phyloP scores from a whole-genome alignment of 2,797 vertebrate species.

The Australoheros facetus region DNA sequence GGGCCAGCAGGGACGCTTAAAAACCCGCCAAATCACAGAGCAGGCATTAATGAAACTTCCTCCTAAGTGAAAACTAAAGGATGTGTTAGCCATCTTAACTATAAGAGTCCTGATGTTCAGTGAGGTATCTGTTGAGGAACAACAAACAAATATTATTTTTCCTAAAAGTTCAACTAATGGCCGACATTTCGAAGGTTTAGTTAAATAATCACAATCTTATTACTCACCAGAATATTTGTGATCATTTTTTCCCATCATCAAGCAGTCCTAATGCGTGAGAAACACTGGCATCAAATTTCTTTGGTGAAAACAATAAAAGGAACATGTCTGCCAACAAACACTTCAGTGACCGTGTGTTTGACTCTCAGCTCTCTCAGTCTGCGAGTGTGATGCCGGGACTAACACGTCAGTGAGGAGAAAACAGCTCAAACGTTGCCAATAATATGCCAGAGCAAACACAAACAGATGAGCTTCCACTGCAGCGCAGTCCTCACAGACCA shows the following conservation, averaged over 20 bases:
- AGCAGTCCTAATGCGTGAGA: background rate
- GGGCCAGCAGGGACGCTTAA: conserved; percentile 1
- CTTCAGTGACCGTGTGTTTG: background rate
- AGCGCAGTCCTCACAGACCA: conserved; percentile 34
- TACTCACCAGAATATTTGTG: background rate
- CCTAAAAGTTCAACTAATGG: background rate
- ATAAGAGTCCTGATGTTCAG: background rate
- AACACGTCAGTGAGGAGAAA: conserved; percentile 49
- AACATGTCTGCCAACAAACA: background rate
- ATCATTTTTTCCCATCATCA: background rate
- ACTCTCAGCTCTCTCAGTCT: background rate
- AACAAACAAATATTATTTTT: background rate
- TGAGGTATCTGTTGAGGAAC: background rate
- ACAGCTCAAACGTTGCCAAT: conserved; percentile 50
- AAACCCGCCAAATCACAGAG: conserved; percentile 12
- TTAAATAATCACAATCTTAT: background rate
- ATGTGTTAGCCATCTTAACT: background rate
- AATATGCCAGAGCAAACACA: conserved; percentile 66
- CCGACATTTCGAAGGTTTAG: background rate
- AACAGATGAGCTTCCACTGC: conserved; percentile 53
- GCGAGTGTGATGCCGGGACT: conserved; percentile 47
- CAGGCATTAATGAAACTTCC: background rate
- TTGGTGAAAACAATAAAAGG: background rate
- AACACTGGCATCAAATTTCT: background rate
- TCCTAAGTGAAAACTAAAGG: background rate